Evolutionary conservation across 2,888 invertebrate species (phyloP).

Genomic region (Cheilosia scutellata): DNA sequence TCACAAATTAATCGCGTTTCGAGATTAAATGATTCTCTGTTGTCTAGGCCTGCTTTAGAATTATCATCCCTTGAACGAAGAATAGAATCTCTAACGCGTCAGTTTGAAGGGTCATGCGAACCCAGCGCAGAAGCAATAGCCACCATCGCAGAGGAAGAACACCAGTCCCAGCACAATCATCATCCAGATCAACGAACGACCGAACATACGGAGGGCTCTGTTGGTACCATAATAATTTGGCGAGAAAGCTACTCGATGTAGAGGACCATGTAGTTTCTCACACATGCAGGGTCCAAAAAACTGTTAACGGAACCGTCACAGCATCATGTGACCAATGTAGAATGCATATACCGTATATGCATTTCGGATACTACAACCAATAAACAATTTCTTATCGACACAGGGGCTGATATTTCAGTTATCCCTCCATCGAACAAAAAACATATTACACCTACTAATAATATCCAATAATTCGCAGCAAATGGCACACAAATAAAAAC

Average conservation of each 20-base stretch:
- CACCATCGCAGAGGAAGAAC: neutral
- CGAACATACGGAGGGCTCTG: neutral
- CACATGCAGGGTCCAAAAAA: neutral
- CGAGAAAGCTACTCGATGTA: neutral
- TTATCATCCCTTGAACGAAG: too few species aligned
- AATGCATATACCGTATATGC: neutral
- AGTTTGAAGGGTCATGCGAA: too few species aligned
- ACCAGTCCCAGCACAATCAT: neutral
- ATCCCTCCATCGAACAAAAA: neutral
- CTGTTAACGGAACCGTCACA: neutral
- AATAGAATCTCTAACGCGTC: too few species aligned
- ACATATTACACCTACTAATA: constrained; percentile 9
- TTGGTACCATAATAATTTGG: neutral
- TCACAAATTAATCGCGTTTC: too few species aligned
- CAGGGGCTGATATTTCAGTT: constrained; percentile 28
- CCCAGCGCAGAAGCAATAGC: neutral
- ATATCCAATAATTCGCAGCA: constrained; percentile 42
- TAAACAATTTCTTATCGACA: neutral
- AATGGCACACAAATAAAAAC: constrained; percentile 54
- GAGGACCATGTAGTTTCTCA: neutral
- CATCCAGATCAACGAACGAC: neutral
- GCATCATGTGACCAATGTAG: neutral
- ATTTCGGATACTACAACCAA: neutral
- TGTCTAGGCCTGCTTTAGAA: too few species aligned
- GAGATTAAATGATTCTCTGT: too few species aligned